Evolutionary conservation across 2,113 vertebrate genomes (phyloP), one percentile per base, ranked within the genome.

Genomic region (Clarias magur): DNA sequence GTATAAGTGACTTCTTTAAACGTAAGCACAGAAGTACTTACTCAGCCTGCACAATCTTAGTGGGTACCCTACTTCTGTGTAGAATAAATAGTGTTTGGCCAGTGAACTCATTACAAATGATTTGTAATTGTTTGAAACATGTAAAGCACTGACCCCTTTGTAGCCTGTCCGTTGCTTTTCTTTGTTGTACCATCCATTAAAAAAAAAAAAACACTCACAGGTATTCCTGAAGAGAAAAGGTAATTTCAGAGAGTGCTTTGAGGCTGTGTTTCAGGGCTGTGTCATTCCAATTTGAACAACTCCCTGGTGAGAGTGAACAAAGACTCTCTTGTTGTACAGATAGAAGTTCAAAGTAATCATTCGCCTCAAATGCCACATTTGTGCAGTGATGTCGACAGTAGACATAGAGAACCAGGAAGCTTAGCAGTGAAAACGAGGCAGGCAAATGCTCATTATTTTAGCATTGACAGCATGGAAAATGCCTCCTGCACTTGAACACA

Each of bases 271-370:
- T 84, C 85, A 25, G 19, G 68, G 79, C 57, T 76, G 16, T 88
- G 88, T 87, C 84, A 88, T 85, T 79, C 85, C 85, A 70, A 42
- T 84, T 79, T 88, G 53, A 70, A 79, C 54, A 48, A 88, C 82
- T 84, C 88, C 89, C 81, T 81, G 30, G 89, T 82, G 48, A 84
- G 85, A 53, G 80, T 60, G n/a, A 89, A 90, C 85, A 84, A 88
- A 86, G 21, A 83, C 63, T 79, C 82, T 85, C 90, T 88, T 79
- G 86, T 92, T 88, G 80, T 85, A 87, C 88, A 88, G 75, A 91
- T 86, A 89, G 87, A 88, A 79, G 90, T 91, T 91, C 91, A 88
- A 88, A 92, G 90, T 62, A 86, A 86, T 89, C 84, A 89, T 84
- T 91, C 56, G 48, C 90, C 91, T 89, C 89, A 89, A 80, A 91